Evolutionary conservation across 2,797 vertebrate genomes (phyloP).

Genomic region (Vespertilio murinus): DNA sequence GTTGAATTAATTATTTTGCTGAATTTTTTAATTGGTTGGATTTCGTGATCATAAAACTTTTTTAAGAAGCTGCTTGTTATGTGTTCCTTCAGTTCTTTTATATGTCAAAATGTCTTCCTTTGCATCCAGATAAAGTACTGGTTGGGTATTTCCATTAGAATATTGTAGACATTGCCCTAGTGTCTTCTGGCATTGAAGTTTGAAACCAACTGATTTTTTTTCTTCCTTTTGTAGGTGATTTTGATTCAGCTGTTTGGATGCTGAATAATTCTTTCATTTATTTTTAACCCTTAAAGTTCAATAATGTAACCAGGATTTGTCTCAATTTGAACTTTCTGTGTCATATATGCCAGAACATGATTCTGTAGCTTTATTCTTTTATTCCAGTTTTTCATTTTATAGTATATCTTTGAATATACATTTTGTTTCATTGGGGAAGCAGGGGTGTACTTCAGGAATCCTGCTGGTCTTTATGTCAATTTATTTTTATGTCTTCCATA

Average conservation of each 20-base stretch:
- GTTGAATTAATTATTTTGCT: slow-evolving; percentile 13
- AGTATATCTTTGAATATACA: not conserved
- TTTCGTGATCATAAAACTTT: not conserved
- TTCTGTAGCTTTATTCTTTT: not conserved
- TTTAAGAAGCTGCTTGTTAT: not conserved
- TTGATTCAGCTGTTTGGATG: not conserved
- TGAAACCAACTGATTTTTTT: not conserved
- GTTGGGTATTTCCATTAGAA: not conserved
- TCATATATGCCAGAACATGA: not conserved
- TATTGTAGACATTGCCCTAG: not conserved
- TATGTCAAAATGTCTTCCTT: not conserved
- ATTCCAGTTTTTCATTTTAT: not conserved
- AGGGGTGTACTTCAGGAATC: not conserved
- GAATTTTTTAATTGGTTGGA: not conserved
- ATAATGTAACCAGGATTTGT: not conserved
- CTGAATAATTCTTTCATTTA: not conserved
- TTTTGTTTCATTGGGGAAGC: not conserved
- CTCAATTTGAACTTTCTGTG: not conserved
- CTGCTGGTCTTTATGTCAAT: not conserved
- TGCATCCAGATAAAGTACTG: not conserved
- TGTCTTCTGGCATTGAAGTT: not conserved
- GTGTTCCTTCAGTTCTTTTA: not conserved
- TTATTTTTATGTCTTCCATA: not conserved
- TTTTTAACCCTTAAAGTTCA: not conserved
- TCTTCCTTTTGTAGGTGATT: not conserved